Evolutionary conservation across 2,797 vertebrate species (phyloP), one percentile per base, ranked within the genome.

Genomic region (Sardinella longiceps): DNA sequence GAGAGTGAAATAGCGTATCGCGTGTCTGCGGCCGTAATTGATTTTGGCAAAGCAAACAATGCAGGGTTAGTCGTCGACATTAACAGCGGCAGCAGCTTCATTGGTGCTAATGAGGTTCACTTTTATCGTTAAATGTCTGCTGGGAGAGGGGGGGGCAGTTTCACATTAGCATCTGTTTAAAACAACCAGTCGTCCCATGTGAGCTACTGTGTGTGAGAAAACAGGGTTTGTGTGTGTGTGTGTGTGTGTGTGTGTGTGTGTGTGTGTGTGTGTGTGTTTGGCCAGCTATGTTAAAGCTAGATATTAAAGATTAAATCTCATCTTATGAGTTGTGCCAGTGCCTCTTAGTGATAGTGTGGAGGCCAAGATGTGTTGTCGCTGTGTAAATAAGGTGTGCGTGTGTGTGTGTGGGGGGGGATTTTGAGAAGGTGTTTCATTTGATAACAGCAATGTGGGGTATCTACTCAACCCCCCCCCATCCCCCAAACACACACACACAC

Each of bases 61-160:
- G 86, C 87, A 86, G 66, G 84, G 51, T 85, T 83, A 88, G 86
- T 87, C 85, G 83, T 30, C 70, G 86, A 83, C 80, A 83, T 87
- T 90, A 88, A 84, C 84, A 77, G 86, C 83, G 85, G 84, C 82
- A 11, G 48, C n/a, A 46, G 60, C 83, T 88, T 84, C 85, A 88
- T 80, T 83, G 77, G 82, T 85, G 66, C 81, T 90, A 88, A 90
- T 86, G 74, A 84, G 83, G 80, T 46, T 56, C 37, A 80, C 83
- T 86, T 88, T 89, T 77, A 87, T 86, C 83, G 56, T 88, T 83
- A 83, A 88, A 60, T 80, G 85, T 87, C 86, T 84, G 83, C 48
- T 84, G 20, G n/a, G n/a, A n/a, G n/a, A n/a, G 46, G 39, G 2
- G 82, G 85, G 84, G 85, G 70, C 43, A 77, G 60, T 83, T 85